Conservation (phyloP, 2,113 vertebrate species). For the Erythrolamprus reginae region DNA sequence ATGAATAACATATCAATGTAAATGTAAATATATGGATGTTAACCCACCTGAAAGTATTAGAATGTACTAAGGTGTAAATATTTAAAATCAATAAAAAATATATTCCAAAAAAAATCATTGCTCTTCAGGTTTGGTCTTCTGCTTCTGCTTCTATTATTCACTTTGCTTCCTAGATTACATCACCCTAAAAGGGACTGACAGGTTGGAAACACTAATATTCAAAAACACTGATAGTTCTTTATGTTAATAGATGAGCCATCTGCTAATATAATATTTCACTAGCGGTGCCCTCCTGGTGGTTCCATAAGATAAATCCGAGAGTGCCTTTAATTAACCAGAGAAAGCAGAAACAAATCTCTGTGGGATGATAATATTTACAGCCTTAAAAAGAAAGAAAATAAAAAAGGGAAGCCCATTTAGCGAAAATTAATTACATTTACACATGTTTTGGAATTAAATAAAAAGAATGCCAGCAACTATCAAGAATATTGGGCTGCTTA, state of each 20-base stretch:
- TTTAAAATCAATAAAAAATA: no score
- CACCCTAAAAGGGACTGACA: slow-evolving; percentile 30
- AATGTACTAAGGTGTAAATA: no score
- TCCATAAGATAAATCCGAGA: slow-evolving; percentile 68
- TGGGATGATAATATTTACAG: slow-evolving; percentile 75
- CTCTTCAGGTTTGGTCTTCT: not conserved
- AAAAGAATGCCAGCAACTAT: slow-evolving; percentile 6
- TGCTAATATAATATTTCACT: slow-evolving; percentile 71
- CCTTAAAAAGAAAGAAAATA: slow-evolving; percentile 65
- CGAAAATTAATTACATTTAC: slow-evolving; percentile 65
- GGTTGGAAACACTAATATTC: slow-evolving; percentile 45
- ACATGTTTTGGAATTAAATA: slow-evolving; percentile 53
- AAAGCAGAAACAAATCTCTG: slow-evolving; percentile 68
- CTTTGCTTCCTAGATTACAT: slow-evolving; percentile 32
- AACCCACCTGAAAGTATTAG: no score
- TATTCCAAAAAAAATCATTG: no score
- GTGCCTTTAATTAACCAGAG: slow-evolving; percentile 77
- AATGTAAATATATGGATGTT: no score
- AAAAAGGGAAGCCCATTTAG: slow-evolving; percentile 57
- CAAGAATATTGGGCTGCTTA: not conserved
- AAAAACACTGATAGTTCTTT: slow-evolving; percentile 57
- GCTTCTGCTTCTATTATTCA: slow-evolving; percentile 13
- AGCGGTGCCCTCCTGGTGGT: slow-evolving; percentile 74
- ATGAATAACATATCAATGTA: no score
- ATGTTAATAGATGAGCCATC: slow-evolving; percentile 70